Evolutionary conservation across 1,140 invertebrate species (phyloP).

Genomic region (Pomacea maculata): DNA sequence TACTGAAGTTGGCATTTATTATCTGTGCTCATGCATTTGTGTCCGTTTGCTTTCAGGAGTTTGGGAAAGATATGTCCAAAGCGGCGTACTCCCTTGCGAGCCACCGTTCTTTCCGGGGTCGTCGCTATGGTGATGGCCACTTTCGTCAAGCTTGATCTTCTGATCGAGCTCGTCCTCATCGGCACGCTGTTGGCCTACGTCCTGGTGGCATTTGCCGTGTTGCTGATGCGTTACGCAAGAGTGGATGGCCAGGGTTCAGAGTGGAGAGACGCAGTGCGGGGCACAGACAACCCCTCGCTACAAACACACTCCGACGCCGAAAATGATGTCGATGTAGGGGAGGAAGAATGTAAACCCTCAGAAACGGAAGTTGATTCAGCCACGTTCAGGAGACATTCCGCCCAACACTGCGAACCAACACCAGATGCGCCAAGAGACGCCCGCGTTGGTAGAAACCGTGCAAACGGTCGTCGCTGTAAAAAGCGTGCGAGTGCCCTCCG

Average conservation of each 20-base stretch:
- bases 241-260: neutral
- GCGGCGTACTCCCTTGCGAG: conserved; percentile 23
- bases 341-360: neutral
- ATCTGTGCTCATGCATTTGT: too few relatives aligned
- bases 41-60: conserved; percentile 15
- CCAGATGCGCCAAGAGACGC: too few relatives aligned
- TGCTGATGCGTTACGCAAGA: conserved; percentile 72
- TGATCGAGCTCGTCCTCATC: conserved; percentile 36
- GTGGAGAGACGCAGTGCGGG: too few relatives aligned
- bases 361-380: neutral
- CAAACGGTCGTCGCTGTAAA: too few relatives aligned
- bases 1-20: too few relatives aligned
- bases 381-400: neutral
- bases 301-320: neutral
- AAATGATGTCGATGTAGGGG: neutral
- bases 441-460: too few relatives aligned
- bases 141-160: conserved; percentile 19
- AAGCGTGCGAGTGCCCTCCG: too few relatives aligned
- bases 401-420: neutral
- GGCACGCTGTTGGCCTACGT: conserved; percentile 88
- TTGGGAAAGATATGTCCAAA: conserved; percentile 27
- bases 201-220: conserved; percentile 87
- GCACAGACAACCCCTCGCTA: neutral
- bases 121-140: conserved; percentile 24
- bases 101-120: conserved; percentile 27